Conservation (phyloP, 2,888 invertebrate species). For the Morpho deidamia region DNA sequence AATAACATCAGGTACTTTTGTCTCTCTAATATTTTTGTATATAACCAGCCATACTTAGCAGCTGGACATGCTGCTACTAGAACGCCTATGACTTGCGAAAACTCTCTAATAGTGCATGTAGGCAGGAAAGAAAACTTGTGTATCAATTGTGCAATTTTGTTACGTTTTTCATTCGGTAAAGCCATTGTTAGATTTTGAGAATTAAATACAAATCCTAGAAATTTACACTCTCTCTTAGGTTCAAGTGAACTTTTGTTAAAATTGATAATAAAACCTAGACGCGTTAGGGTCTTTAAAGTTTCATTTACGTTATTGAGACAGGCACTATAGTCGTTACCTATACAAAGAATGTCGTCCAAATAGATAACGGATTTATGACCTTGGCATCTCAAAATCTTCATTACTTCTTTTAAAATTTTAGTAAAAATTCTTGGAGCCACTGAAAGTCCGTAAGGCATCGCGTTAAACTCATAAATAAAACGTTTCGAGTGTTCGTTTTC, state of each 20-base stretch:
- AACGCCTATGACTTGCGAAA: conserved; percentile 12
- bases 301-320: conserved; percentile 8
- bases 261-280: conserved; percentile 20
- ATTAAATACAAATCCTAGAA: conserved; percentile 11
- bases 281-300: conserved; percentile 7
- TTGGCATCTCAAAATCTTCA: neutral
- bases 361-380: conserved; percentile 11
- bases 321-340: conserved; percentile 8
- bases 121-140: conserved; percentile 4
- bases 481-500: neutral
- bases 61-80: conserved; percentile 14
- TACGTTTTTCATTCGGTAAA: conserved; percentile 13
- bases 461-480: conserved; percentile 15
- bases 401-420: too few species aligned
- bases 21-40: conserved; percentile 18
- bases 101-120: conserved; percentile 9
- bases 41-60: conserved; percentile 15
- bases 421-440: too few species aligned
- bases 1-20: conserved; percentile 12
- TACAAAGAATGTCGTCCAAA: conserved; percentile 18
- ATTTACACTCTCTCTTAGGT: conserved; percentile 13
- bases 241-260: conserved; percentile 10
- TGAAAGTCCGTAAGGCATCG: conserved; percentile 6
- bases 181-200: conserved; percentile 3
- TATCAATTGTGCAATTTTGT: conserved; percentile 6